phyloP scores from a whole-genome alignment of 1,140 invertebrate genomes.

The Yoshiicerus persimilis region DNA sequence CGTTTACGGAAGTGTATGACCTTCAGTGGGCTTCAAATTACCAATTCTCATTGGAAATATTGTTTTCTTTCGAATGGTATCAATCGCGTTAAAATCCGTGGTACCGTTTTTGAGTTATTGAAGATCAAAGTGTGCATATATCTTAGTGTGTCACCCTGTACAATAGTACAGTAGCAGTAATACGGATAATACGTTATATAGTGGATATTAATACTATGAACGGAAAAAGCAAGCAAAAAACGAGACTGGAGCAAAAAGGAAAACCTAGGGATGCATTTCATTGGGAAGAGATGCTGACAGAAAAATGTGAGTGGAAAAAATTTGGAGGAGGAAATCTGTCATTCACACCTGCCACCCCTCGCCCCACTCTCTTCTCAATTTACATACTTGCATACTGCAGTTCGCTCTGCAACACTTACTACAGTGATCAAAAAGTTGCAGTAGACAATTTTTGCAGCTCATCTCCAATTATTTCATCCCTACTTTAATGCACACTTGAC shows the following conservation, averaged over 20 bases:
- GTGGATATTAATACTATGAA: no score
- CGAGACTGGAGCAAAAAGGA: background rate
- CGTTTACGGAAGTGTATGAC: no score
- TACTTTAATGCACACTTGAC: background rate
- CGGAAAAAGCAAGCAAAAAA: background rate
- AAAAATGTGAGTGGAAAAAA: conserved; percentile 42
- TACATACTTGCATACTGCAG: conserved; percentile 17
- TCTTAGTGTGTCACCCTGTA: no score
- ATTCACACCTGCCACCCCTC: conserved; percentile 46
- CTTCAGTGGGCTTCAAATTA: no score
- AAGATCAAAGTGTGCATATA: no score
- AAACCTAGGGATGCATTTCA: conserved; percentile 28
- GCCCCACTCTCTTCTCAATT: background rate
- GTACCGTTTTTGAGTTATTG: no score
- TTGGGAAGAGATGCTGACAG: conserved; percentile 38
- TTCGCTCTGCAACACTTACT: background rate
- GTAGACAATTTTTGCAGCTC: background rate
- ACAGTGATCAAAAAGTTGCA: background rate
- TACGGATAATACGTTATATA: no score
- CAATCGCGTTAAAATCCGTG: no score
- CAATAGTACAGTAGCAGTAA: no score
- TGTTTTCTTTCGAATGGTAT: no score
- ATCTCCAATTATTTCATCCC: background rate
- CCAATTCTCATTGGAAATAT: no score
- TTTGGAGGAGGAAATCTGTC: conserved; percentile 45